These are phyloP conservation scores for Nipponia nippon DNA, from an alignment of 2,113 vertebrate species.

Conservation along the genomic window DNA sequence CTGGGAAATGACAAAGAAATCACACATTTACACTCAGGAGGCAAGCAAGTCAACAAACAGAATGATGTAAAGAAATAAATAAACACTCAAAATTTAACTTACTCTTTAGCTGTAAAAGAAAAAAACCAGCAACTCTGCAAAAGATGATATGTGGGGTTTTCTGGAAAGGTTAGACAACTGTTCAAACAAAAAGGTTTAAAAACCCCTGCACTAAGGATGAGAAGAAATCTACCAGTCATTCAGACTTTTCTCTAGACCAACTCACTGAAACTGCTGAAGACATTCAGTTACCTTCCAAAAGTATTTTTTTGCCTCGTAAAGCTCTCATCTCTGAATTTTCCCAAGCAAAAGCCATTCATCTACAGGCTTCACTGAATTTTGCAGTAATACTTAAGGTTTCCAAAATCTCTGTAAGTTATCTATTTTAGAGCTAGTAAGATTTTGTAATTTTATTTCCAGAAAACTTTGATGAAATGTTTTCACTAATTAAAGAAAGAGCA, in stretches of 20 bases:
- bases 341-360: neutral
- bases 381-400: neutral
- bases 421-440: neutral
- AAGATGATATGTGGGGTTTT: accelerated
- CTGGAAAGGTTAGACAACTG: neutral
- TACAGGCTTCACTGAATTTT: neutral
- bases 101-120: neutral
- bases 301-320: neutral
- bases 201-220: neutral
- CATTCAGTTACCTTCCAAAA: neutral
- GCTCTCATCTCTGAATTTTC: neutral
- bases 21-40: neutral
- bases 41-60: neutral
- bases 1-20: neutral
- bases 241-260: neutral
- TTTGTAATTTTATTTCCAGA: neutral
- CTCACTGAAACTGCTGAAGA: neutral
- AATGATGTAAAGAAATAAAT: neutral
- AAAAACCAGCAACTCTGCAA: neutral
- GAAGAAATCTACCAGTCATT: neutral
- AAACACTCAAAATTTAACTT: neutral
- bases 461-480: neutral
- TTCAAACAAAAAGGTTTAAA: neutral
- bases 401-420: neutral
- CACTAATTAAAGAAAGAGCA: neutral